These are phyloP conservation scores for Pitta sordida DNA, from an alignment of 2,113 vertebrate species.

Conservation along the genomic window DNA sequence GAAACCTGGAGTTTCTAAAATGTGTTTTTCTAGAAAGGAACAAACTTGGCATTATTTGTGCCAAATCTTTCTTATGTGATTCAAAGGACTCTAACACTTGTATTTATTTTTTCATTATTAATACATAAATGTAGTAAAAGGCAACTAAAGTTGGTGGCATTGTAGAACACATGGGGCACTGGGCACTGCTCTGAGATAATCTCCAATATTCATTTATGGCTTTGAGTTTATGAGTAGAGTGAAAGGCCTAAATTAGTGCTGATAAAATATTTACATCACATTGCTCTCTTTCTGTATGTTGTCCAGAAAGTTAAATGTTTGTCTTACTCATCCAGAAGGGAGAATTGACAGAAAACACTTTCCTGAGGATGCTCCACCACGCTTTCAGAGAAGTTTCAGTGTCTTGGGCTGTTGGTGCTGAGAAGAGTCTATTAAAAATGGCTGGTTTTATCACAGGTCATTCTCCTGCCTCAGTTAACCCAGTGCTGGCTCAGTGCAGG, in stretches of 20 bases:
- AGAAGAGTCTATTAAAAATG: neutral
- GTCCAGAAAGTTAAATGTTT: neutral
- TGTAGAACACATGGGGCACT: neutral
- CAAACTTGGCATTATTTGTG: neutral
- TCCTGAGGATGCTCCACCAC: neutral
- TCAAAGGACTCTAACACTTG: neutral
- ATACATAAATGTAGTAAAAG: neutral
- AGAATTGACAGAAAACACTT: neutral
- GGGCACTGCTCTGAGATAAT: neutral
- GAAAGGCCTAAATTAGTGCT: neutral
- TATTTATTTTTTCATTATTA: neutral
- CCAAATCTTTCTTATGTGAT: neutral
- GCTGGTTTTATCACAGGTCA: rapidly evolving
- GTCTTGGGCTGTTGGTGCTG: neutral
- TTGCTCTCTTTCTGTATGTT: rapidly evolving
- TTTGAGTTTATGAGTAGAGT: neutral
- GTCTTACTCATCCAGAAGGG: neutral
- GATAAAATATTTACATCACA: neutral
- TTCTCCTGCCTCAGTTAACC: neutral
- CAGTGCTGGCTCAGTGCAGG: rapidly evolving
- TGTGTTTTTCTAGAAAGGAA: neutral
- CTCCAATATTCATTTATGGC: neutral
- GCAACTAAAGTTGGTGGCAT: neutral
- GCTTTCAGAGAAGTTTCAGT: neutral
- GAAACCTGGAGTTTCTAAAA: neutral